Evolutionary conservation across 2,888 invertebrate species (phyloP), one percentile per base, ranked within the genome.

Genomic region (Adelphocoris suturalis): DNA sequence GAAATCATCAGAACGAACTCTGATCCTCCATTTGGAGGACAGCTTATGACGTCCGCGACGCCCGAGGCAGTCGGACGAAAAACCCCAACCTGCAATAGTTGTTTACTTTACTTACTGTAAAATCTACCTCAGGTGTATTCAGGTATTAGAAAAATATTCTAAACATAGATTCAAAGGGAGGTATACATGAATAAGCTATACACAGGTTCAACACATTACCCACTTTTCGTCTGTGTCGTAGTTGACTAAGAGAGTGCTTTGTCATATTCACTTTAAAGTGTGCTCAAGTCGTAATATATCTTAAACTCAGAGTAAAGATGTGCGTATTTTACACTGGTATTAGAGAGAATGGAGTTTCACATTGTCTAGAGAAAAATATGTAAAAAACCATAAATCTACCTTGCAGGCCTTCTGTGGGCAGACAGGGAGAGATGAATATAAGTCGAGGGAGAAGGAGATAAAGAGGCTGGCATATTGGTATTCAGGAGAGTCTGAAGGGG

Each of bases 391-490:
- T 88, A 88, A 88, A 88, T 88, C 88, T 88, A 78, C 80, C 88
- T 80, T 80, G 46, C 68, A 48, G 37, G 52, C 27, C 78, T 48
- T 27, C 55, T 46, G 76, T 52, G 55, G 88, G 78, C 80, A 88
- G 76, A 88, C 80, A 78, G 28, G 28, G 88, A 68, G 88, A 88
- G 88, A 88, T 80, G 88, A 88, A 88, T 88, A 88, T 88, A 88
- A 88, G 78, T 88, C 52, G 76, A 88, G 80, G 52, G 52, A 55
- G 52, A 52, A 88, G 88, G 52, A 88, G 88, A 88, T 88, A 88
- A 88, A 88, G 88, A 88, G 88, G 88, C 80, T 13, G 86, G 88
- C 88, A 88, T 88, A 88, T 88, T 88, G 88, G 88, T 88, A 88
- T 88, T 88, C 88, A 88, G 80, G 76, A 52, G 88, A 28, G 88